These are phyloP conservation scores for Pollimyrus isidori DNA, from an alignment of 2,113 vertebrate genomes.

Conservation along the genomic window DNA sequence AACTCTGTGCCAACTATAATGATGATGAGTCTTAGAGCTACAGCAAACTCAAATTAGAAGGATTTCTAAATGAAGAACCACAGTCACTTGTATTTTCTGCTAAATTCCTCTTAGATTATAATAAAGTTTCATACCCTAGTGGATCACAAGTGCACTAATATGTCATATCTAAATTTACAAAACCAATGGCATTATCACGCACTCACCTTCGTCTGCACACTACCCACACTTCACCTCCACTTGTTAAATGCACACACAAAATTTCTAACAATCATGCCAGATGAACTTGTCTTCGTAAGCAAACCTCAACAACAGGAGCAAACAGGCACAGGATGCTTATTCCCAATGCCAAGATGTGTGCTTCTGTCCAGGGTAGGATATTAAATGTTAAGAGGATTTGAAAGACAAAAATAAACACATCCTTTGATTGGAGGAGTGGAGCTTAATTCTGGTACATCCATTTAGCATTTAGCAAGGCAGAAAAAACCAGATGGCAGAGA, in stretches of 20 bases:
- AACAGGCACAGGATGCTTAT: not conserved
- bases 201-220: not conserved
- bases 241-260: not conserved
- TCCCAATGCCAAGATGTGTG: constrained; percentile 9
- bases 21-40: constrained; percentile 11
- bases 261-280: not conserved
- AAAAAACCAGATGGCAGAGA: not conserved
- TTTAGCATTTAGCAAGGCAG: not conserved
- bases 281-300: not conserved
- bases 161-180: not conserved
- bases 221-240: not conserved
- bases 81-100: not conserved
- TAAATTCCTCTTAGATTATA: not conserved
- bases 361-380: constrained; percentile 42
- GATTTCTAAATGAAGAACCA: not conserved
- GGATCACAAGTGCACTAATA: not conserved
- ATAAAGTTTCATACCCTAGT: not conserved
- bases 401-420: constrained; percentile 60
- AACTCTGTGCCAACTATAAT: constrained; percentile 15
- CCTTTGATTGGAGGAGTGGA: constrained; percentile 37
- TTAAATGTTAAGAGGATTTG: constrained; percentile 62
- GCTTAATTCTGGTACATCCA: constrained; percentile 28
- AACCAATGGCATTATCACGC: not conserved
- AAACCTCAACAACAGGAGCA: not conserved
- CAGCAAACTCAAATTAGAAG: not conserved